A percentile compares a stretch with the other conserved stretches of the same genome.
These are phyloP conservation scores for Trachops cirrhosus DNA, from an alignment of 2,797 vertebrate genomes.

Conservation along the genomic window DNA sequence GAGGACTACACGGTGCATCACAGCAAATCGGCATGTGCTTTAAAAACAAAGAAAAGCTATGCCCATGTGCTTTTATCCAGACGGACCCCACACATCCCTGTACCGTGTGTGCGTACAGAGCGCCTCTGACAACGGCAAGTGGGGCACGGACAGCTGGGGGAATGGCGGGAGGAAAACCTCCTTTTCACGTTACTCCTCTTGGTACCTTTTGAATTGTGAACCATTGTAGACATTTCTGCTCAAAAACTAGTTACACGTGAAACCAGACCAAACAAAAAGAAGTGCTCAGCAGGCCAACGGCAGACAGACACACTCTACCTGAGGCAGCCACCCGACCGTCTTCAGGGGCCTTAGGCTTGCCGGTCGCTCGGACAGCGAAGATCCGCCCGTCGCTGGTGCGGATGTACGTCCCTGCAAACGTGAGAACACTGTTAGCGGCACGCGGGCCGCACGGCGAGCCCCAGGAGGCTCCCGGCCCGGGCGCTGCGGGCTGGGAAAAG, in stretches of 20 bases:
- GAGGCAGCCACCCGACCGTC: constrained; percentile 86
- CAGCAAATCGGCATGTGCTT: not conserved
- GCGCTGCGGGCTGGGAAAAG: not conserved
- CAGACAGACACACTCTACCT: constrained; percentile 79
- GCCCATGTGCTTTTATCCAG: not conserved
- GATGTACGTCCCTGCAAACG: constrained; percentile 93
- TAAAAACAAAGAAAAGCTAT: not conserved
- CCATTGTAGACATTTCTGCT: not conserved
- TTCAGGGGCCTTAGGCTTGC: constrained; percentile 89
- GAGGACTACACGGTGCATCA: not conserved
- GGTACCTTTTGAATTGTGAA: constrained; percentile 21
- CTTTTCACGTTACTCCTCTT: constrained; percentile 23
- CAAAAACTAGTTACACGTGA: constrained; percentile 3
- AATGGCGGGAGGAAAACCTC: not conserved
- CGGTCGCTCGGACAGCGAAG: constrained; percentile 96
- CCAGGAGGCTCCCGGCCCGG: not conserved
- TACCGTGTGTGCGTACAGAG: not conserved
- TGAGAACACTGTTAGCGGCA: not conserved
- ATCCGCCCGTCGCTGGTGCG: constrained; percentile 97
- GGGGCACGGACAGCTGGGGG: not conserved
- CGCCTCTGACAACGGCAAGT: not conserved
- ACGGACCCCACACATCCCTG: not conserved
- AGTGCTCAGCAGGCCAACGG: not conserved
- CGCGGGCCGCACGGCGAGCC: not conserved
- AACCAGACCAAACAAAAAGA: not conserved